A percentile compares a stretch with the other conserved stretches of the same genome.
Conservation (phyloP, 2,113 vertebrate genomes). For the Chauna torquata region DNA sequence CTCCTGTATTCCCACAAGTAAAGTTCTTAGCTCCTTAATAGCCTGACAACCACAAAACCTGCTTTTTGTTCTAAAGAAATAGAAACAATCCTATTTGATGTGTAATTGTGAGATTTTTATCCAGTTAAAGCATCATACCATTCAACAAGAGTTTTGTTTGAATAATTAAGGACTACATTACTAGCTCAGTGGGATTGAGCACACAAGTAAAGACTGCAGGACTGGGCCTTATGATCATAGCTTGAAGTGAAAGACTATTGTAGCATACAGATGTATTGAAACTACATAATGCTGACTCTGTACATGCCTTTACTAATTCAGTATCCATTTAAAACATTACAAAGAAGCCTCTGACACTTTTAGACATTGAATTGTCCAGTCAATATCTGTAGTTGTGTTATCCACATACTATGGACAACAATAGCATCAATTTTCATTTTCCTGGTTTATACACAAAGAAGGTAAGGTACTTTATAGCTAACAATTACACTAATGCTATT, state of each 20-base stretch:
- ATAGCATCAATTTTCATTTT: constrained; percentile 67
- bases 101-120: neutral
- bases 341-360: constrained; percentile 66
- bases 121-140: neutral
- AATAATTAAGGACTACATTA: neutral
- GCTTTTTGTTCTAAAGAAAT: neutral
- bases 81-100: neutral
- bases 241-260: neutral
- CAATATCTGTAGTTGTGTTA: constrained; percentile 35
- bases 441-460: constrained; percentile 54
- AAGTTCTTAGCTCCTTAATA: neutral
- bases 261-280: constrained; percentile 1
- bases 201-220: neutral
- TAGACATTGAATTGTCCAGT: constrained; percentile 34
- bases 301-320: constrained; percentile 53
- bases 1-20: neutral
- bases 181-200: neutral
- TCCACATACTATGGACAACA: neutral
- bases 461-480: constrained; percentile 22
- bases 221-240: neutral
- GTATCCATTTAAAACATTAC: constrained; percentile 58
- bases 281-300: constrained; percentile 59
- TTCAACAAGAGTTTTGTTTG: neutral
- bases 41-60: neutral
- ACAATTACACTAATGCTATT: constrained; percentile 60